A percentile compares a stretch with the other conserved stretches of the same genome.
phyloP scores from a whole-genome alignment of 1,140 invertebrate species.

The Hycleus phaleratus region DNA sequence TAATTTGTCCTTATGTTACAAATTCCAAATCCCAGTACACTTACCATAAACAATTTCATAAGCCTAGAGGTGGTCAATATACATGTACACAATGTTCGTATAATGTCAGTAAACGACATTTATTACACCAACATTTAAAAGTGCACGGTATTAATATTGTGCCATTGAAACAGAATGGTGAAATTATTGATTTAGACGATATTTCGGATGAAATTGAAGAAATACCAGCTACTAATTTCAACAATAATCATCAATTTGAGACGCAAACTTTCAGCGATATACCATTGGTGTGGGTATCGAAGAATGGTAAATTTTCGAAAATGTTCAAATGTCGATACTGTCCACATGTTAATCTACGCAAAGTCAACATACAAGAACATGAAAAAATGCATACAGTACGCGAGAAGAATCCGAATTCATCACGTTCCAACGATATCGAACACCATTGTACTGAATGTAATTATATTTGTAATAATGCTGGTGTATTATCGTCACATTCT shows the following conservation, averaged over 20 bases:
- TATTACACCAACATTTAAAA: slow-evolving; percentile 69
- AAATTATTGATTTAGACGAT: slow-evolving; percentile 34
- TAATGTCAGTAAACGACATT: slow-evolving; percentile 69
- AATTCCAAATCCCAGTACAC: slow-evolving; percentile 77
- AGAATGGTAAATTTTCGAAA: slow-evolving; percentile 64
- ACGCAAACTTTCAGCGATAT: slow-evolving; percentile 41
- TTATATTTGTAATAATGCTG: slow-evolving; percentile 69
- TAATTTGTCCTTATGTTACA: slow-evolving; percentile 69
- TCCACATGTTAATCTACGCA: slow-evolving; percentile 70
- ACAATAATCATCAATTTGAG: slow-evolving; percentile 13
- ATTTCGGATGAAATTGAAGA: slow-evolving; percentile 37
- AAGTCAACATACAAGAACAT: slow-evolving; percentile 76
- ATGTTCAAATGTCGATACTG: slow-evolving; percentile 81
- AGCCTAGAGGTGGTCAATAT: slow-evolving; percentile 58
- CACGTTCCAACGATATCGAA: slow-evolving; percentile 30
- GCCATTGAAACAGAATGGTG: slow-evolving; percentile 26
- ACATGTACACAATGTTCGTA: slow-evolving; percentile 76
- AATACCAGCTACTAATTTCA: slow-evolving; percentile 13
- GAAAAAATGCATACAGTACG: slow-evolving; percentile 72
- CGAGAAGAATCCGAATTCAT: slow-evolving; percentile 40
- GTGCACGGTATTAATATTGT: slow-evolving; percentile 57
- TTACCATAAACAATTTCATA: slow-evolving; percentile 80
- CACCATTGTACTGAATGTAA: slow-evolving; percentile 69
- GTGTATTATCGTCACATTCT: slow-evolving; percentile 65
- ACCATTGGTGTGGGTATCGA: slow-evolving; percentile 66